Evolutionary conservation across 2,888 invertebrate species (phyloP).

Genomic region (Drosophila niveifrons): DNA sequence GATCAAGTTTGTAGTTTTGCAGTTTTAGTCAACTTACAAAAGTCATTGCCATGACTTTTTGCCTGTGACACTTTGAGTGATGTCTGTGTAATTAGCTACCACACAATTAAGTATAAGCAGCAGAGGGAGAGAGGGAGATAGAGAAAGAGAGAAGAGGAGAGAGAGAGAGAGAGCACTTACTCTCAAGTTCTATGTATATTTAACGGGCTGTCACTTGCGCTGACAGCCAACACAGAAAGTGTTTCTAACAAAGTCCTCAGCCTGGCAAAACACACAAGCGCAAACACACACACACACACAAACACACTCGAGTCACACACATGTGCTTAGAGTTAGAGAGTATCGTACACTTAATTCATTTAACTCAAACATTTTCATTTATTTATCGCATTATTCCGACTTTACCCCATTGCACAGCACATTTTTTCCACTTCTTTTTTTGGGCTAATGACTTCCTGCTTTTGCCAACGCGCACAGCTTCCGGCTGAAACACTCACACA

Average conservation of each 20-base stretch:
- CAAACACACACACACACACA: constrained; percentile 12
- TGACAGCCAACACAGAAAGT: constrained; percentile 77
- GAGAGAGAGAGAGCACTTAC: constrained; percentile 42
- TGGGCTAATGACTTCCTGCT: constrained; percentile 77
- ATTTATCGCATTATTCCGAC: constrained; percentile 76
- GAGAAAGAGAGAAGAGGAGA: background rate
- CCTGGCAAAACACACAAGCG: constrained; percentile 13
- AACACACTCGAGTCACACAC: constrained; percentile 9
- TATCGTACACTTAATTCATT: constrained; percentile 80
- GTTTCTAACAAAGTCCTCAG: constrained; percentile 72
- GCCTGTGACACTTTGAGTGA: constrained; percentile 74
- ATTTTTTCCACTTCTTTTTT: constrained; percentile 42
- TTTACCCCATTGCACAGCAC: constrained; percentile 40
- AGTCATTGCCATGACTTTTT: constrained; percentile 48
- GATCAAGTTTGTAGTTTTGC: constrained; percentile 16
- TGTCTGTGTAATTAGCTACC: constrained; percentile 74
- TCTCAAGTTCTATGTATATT: constrained; percentile 51
- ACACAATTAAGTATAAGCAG: constrained; percentile 46
- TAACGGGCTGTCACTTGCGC: constrained; percentile 65
- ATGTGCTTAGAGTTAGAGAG: constrained; percentile 29
- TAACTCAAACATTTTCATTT: constrained; percentile 82
- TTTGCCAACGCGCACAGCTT: constrained; percentile 70
- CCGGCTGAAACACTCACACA: constrained; percentile 57
- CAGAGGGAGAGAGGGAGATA: background rate
- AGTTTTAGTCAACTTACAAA: constrained; percentile 14